These are phyloP conservation scores for Drosophila peninsularis DNA, from an alignment of 2,888 invertebrate genomes.

Conservation along the genomic window DNA sequence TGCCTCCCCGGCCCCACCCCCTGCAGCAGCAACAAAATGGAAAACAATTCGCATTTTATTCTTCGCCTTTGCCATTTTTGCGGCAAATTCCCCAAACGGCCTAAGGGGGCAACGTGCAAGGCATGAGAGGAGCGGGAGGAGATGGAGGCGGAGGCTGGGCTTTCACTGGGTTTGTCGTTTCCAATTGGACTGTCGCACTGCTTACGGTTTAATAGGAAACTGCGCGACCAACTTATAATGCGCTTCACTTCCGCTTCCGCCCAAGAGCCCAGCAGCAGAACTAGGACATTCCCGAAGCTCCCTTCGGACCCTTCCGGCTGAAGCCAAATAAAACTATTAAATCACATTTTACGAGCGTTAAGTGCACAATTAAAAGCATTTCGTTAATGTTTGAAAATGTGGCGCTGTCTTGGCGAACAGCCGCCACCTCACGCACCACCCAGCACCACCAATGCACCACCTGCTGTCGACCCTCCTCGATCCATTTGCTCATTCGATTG, in stretches of 20 bases:
- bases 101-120: neutral
- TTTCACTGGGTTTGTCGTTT: conserved; percentile 3
- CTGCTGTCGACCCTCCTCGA: neutral
- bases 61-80: conserved; percentile 42
- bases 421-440: conserved; percentile 11
- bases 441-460: neutral
- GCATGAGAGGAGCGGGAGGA: neutral
- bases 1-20: too few species aligned
- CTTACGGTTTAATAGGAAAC: conserved; percentile 62
- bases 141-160: neutral
- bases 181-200: conserved; percentile 51
- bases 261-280: conserved; percentile 22
- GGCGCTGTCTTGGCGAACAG: conserved; percentile 39
- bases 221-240: conserved; percentile 64
- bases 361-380: conserved; percentile 79
- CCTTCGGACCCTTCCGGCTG: conserved; percentile 1
- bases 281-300: conserved; percentile 22
- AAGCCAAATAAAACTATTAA: conserved; percentile 65
- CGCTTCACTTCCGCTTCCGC: conserved; percentile 62
- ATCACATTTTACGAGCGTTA: conserved; percentile 79
- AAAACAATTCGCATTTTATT: conserved; percentile 40
- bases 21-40: neutral
- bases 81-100: conserved; percentile 46
- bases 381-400: conserved; percentile 72
- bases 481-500: conserved; percentile 19